phyloP scores from a whole-genome alignment of 2,113 vertebrate genomes.

The Gallinago media region DNA sequence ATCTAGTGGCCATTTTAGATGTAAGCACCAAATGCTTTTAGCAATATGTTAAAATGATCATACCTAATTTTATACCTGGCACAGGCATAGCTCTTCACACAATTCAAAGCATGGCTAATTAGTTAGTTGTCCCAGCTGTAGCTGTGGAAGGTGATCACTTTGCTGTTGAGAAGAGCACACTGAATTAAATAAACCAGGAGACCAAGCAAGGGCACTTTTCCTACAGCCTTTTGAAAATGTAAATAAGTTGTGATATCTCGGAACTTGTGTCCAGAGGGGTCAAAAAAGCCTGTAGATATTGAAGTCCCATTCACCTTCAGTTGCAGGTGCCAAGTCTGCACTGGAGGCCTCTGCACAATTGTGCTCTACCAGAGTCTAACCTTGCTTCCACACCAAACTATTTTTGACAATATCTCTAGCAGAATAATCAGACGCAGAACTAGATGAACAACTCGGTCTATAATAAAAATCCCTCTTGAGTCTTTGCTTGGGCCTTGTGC shows the following conservation, averaged over 20 bases:
- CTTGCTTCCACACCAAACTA: not conserved
- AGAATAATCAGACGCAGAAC: not conserved
- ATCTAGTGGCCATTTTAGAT: not conserved
- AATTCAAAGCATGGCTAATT: not conserved
- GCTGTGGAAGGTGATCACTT: not conserved
- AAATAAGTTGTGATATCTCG: conserved; percentile 2
- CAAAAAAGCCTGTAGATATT: not conserved
- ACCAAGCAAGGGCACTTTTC: not conserved
- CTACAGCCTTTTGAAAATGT: not conserved
- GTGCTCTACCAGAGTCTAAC: not conserved
- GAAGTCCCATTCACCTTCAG: not conserved
- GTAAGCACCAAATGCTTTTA: not conserved
- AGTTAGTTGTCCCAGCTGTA: not conserved
- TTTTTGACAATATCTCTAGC: not conserved
- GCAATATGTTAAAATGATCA: not conserved
- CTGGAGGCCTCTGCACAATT: not conserved
- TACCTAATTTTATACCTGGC: not conserved
- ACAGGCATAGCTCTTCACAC: not conserved
- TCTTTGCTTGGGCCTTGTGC: not conserved
- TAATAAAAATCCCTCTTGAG: not conserved
- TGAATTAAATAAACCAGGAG: not conserved
- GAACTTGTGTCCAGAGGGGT: not conserved
- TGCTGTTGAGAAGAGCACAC: not conserved
- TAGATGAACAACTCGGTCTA: not conserved
- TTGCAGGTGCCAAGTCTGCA: not conserved